Percentiles rank a stretch among this genome's conserved stretches.
These are phyloP conservation scores for Bruchidius siliquastri DNA, from an alignment of 2,888 invertebrate genomes.

Conservation along the genomic window DNA sequence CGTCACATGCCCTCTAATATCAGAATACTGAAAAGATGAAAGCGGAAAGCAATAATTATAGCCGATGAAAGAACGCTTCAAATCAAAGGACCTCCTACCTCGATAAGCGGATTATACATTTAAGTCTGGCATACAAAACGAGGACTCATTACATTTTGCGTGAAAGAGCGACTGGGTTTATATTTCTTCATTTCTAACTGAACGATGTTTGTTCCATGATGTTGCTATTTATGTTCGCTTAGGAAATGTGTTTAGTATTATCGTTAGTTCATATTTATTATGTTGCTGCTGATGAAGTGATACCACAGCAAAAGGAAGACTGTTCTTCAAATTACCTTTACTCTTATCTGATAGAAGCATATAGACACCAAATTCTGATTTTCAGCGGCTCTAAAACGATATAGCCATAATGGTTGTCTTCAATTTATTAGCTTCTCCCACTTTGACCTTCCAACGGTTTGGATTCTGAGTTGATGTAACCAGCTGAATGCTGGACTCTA, in stretches of 20 bases:
- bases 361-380: too few relatives aligned
- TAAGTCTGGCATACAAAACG: neutral
- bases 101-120: neutral
- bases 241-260: neutral
- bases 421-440: too few relatives aligned
- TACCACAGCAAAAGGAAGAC: too few relatives aligned
- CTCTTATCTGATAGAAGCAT: too few relatives aligned
- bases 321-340: too few relatives aligned
- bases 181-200: neutral
- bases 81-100: neutral
- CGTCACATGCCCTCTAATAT: neutral
- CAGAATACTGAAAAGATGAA: neutral
- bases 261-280: too few relatives aligned
- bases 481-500: too few relatives aligned
- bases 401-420: too few relatives aligned
- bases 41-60: neutral
- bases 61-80: neutral
- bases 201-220: neutral
- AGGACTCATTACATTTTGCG: neutral
- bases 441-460: too few relatives aligned
- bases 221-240: neutral
- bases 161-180: neutral
- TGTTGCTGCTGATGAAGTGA: too few relatives aligned
- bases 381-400: too few relatives aligned
- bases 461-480: too few relatives aligned